These are phyloP conservation scores for Mesodorylaimus sp. DNA, from an alignment of 2,888 invertebrate genomes.

Conservation along the genomic window DNA sequence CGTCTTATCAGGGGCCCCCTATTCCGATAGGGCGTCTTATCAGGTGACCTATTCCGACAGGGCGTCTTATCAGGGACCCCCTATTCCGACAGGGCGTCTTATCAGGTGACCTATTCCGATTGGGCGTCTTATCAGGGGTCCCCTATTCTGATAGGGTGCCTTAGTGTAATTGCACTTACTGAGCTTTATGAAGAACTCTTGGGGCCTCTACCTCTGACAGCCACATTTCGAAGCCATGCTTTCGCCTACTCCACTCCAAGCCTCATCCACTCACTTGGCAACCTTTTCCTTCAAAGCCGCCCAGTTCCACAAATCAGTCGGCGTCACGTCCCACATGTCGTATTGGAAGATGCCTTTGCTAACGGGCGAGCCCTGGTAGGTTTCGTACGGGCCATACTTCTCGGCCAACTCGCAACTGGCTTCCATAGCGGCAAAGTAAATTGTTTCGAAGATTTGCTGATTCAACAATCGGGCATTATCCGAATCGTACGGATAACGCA, in stretches of 20 bases:
- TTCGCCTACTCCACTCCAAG: background rate
- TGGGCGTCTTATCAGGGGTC: too few relatives aligned
- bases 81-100: too few relatives aligned
- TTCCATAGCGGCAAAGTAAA: conserved; percentile 89
- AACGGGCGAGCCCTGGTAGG: conserved; percentile 73
- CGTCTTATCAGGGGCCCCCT: too few relatives aligned
- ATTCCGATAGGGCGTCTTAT: too few relatives aligned
- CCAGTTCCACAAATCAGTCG: conserved; percentile 73
- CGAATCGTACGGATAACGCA: conserved; percentile 81
- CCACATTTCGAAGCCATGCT: background rate
- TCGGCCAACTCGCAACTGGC: conserved; percentile 83
- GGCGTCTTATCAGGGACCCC: too few relatives aligned
- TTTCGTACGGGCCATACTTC: conserved; percentile 63
- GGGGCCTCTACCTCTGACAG: too few relatives aligned
- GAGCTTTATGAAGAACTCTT: too few relatives aligned
- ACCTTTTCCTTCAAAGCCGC: conserved; percentile 57
- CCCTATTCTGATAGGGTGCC: too few relatives aligned
- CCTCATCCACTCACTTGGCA: conserved; percentile 38
- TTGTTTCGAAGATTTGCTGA: conserved; percentile 87
- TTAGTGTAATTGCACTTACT: too few relatives aligned
- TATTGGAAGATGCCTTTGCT: conserved; percentile 87
- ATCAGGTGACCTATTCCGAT: too few relatives aligned
- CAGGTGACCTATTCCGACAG: too few relatives aligned
- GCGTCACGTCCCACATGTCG: conserved; percentile 87
- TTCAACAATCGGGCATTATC: conserved; percentile 65